Conservation (phyloP, 2,113 vertebrate genomes). For the Hepsetus odoe region DNA sequence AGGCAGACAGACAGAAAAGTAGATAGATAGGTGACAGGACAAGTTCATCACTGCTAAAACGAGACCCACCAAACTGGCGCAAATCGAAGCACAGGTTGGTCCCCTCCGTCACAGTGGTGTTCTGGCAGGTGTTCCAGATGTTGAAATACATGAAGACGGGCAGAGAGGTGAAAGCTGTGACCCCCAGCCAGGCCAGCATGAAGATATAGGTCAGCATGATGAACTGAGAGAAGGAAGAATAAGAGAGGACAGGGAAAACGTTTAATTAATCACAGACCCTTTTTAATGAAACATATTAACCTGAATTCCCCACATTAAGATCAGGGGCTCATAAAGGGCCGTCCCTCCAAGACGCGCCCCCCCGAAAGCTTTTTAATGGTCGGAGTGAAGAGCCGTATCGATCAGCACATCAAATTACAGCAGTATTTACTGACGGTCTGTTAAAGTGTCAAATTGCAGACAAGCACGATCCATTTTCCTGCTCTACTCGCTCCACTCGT, state of each 20-base stretch:
- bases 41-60: too few species aligned
- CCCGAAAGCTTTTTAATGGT: too few species aligned
- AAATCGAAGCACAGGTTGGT: conserved; percentile 93
- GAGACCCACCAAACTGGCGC: conserved; percentile 96
- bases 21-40: too few species aligned
- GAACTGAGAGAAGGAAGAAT: conserved; percentile 75
- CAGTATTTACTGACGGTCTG: not conserved
- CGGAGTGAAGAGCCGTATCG: not conserved
- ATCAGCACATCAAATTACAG: not conserved
- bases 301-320: not conserved
- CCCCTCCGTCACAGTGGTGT: conserved; percentile 83
- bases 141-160: conserved; percentile 99
- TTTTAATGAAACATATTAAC: not conserved
- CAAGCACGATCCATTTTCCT: too few species aligned
- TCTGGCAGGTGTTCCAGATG: conserved; percentile 97
- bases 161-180: conserved; percentile 94
- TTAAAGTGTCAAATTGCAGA: not conserved
- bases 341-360: conserved; percentile 5
- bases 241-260: not conserved
- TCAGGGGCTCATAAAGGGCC: not conserved
- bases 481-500: too few species aligned
- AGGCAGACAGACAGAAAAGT: too few species aligned
- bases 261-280: not conserved
- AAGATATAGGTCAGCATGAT: conserved; percentile 99
- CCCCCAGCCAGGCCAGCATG: conserved; percentile 97